phyloP scores from a whole-genome alignment of 2,797 vertebrate species.

The Thalassophryne amazonica region DNA sequence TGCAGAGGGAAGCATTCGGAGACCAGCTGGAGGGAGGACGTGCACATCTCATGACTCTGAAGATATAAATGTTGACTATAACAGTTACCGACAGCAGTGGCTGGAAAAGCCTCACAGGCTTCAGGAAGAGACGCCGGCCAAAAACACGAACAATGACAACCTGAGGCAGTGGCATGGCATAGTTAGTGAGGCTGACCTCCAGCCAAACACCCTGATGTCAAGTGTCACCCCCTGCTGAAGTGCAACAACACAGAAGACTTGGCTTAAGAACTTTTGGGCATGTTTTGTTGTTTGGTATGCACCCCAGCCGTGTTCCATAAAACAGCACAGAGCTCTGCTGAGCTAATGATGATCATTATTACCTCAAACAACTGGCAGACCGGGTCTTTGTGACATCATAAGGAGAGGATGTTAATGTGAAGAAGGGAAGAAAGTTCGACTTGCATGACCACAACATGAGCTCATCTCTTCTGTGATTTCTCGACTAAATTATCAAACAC shows the following conservation, averaged over 20 bases:
- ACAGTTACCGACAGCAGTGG: conserved; percentile 37
- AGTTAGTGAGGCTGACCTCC: not conserved
- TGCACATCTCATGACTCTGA: conserved; percentile 27
- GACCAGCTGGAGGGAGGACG: conserved; percentile 24
- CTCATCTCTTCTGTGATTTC: no score
- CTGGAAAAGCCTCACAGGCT: conserved; percentile 5
- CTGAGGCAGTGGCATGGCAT: conserved; percentile 12
- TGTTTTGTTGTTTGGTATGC: not conserved
- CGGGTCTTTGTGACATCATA: no score
- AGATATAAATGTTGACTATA: conserved; percentile 41
- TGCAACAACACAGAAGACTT: not conserved
- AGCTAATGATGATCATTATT: no score
- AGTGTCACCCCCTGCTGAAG: not conserved
- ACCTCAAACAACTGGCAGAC: no score
- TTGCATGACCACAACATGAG: no score
- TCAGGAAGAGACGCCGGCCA: conserved; percentile 14
- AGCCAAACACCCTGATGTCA: conserved; percentile 3
- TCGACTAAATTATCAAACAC: no score
- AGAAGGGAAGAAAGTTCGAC: no score
- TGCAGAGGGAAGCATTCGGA: conserved; percentile 24
- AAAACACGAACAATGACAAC: conserved; percentile 38
- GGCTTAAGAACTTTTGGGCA: not conserved
- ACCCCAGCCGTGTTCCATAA: no score
- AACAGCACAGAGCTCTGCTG: no score
- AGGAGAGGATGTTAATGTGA: no score